Evolutionary conservation across 2,888 invertebrate species (phyloP), one percentile per base, ranked within the genome.

Genomic region (Zhuqinia jingwanae): DNA sequence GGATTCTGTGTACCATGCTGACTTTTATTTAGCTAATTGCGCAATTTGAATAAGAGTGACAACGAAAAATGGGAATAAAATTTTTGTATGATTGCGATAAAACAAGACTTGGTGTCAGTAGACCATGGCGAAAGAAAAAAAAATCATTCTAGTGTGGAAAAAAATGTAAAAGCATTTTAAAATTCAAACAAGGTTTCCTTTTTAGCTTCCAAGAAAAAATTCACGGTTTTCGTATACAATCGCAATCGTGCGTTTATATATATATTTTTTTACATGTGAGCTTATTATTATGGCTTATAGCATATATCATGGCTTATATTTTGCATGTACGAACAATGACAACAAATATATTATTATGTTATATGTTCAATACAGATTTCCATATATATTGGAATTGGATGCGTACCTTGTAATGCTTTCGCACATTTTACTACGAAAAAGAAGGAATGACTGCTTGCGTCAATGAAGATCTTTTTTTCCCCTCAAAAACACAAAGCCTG

Each of bases 401-500:
- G 36, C 36, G 36, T 36, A 36, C 36, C 36, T 36, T 36, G 36
- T 8, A 36, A 36, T 6, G 36, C 36, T 36, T 36, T 36, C 8
- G 8, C 36, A 36, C 36, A 36, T 36, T 36, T n/a, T 36, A 36
- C 36, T 8, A 36, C 36, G 36, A 36, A 36, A 3, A 8, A 36
- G 36, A 36, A 3, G 36, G 42, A 53, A 56, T 20, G 53, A n/a
- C 50, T 77, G 42, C 53, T 85, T 85, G 79, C 85, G 85, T 85
- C 85, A 85, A 85, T 85, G 85, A 63, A 75, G 58, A 73, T 79
- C 50, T 15, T 78, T 79, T 79, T 85, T 80, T 79, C n/a, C n/a
- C n/a, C n/a, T n/a, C 0, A 15, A 65, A 79, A 73, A 53, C 75
- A 79, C 73, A 79, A 85, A 25, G 63, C 36, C 79, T 79, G 79